phyloP scores from a whole-genome alignment of 2,888 invertebrate genomes.

The Amaurobius ferox region DNA sequence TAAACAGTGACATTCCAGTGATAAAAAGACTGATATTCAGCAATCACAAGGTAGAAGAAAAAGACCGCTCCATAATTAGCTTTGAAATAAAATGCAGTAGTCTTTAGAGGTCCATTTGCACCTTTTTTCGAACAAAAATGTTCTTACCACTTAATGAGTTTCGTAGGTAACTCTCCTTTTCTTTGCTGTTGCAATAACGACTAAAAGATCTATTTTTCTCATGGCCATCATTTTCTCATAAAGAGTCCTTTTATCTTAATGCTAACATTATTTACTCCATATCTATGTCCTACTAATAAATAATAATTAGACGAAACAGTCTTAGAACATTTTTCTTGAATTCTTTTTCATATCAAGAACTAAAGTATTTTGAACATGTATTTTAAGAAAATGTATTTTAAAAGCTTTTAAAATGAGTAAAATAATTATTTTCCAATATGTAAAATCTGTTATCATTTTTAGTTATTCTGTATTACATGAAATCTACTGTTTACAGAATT shows the following conservation, averaged over 20 bases:
- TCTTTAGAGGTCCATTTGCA: slow-evolving; percentile 7
- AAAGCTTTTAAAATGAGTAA: too few species aligned
- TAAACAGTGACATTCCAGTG: too few species aligned
- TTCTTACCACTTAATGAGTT: slow-evolving; percentile 6
- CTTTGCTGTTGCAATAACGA: neutral
- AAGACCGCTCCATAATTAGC: neutral
- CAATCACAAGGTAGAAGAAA: neutral
- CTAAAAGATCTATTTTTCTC: neutral
- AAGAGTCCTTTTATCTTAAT: neutral
- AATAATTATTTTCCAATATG: too few species aligned
- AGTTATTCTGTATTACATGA: too few species aligned
- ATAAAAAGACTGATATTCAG: too few species aligned
- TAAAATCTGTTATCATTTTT: too few species aligned
- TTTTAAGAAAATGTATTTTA: too few species aligned
- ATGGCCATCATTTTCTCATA: slow-evolving; percentile 4
- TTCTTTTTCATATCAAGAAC: too few species aligned
- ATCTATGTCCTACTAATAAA: neutral
- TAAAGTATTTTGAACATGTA: too few species aligned
- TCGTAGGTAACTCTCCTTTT: slow-evolving; percentile 2
- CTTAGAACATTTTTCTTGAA: neutral
- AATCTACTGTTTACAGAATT: too few species aligned
- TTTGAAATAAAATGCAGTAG: slow-evolving; percentile 1
- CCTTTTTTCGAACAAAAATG: neutral
- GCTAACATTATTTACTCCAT: neutral
- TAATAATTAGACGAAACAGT: neutral